phyloP scores from a whole-genome alignment of 2,888 invertebrate genomes.

The Philereme vetulata region DNA sequence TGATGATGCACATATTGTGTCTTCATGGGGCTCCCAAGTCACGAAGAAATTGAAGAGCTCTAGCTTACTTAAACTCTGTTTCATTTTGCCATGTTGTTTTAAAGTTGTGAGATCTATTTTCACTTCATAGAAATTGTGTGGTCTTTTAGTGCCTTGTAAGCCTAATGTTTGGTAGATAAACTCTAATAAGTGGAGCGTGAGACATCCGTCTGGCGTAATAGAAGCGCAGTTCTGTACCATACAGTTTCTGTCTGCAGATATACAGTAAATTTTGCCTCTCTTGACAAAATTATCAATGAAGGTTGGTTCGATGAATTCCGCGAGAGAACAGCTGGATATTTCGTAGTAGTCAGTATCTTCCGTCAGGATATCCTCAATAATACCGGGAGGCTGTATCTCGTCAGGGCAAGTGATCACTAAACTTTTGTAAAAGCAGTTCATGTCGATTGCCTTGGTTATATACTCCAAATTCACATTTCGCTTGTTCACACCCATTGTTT shows the following conservation, averaged over 20 bases:
- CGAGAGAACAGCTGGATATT: constrained; percentile 55
- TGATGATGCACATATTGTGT: constrained; percentile 70
- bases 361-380: constrained; percentile 55
- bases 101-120: constrained; percentile 61
- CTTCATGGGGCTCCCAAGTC: constrained; percentile 63
- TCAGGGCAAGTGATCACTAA: constrained; percentile 70
- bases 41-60: constrained; percentile 60
- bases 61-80: constrained; percentile 53
- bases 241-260: constrained; percentile 61
- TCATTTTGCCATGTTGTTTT: constrained; percentile 51
- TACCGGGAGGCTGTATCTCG: constrained; percentile 58
- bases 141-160: constrained; percentile 65
- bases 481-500: constrained; percentile 54
- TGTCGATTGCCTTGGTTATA: constrained; percentile 49
- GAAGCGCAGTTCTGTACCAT: constrained; percentile 66
- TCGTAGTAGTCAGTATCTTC: constrained; percentile 71
- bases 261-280: constrained; percentile 62
- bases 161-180: constrained; percentile 71
- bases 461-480: constrained; percentile 48
- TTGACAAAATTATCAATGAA: constrained; percentile 71
- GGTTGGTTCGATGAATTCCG: constrained; percentile 58
- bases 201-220: constrained; percentile 65
- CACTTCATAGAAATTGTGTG: constrained; percentile 63
- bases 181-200: constrained; percentile 63
- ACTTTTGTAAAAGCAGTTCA: constrained; percentile 70